A percentile compares a stretch with the other conserved stretches of the same genome.
Conservation (phyloP, 2,113 vertebrate species). For the Menura novaehollandiae region DNA sequence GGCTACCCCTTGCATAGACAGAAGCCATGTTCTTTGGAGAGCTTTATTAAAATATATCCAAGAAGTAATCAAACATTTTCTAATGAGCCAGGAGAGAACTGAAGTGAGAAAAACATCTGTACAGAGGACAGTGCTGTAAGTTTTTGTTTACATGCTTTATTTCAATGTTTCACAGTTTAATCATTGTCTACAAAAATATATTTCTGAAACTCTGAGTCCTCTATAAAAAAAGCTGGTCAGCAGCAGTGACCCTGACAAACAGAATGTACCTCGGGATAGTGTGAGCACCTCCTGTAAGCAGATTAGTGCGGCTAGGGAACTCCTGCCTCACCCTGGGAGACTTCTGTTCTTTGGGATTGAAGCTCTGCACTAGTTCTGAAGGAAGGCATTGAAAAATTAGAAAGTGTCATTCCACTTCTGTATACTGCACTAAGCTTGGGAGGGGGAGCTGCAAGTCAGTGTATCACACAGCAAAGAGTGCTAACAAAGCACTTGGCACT, state of each 20-base stretch:
- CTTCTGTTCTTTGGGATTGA: conserved; percentile 68
- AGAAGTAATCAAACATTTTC: conserved; percentile 69
- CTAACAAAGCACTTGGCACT: conserved; percentile 5
- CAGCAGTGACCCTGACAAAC: conserved; percentile 72
- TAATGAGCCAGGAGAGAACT: conserved; percentile 48
- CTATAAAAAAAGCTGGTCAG: conserved; percentile 77
- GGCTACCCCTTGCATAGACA: conserved; percentile 31
- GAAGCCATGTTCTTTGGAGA: conserved; percentile 54
- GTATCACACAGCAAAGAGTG: background rate
- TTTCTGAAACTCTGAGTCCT: conserved; percentile 76
- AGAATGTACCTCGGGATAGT: conserved; percentile 70
- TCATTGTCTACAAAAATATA: conserved; percentile 78
- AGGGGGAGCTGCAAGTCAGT: background rate
- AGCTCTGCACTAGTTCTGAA: conserved; percentile 49
- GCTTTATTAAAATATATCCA: conserved; percentile 75
- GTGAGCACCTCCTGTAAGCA: conserved; percentile 59
- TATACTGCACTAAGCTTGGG: background rate
- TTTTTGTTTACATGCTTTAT: conserved; percentile 71
- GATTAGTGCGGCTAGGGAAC: conserved; percentile 29
- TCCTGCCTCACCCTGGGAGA: conserved; percentile 51
- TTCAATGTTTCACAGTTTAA: conserved; percentile 76
- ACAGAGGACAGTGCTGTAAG: conserved; percentile 61
- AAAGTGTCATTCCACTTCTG: background rate
- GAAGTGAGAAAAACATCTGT: conserved; percentile 61
- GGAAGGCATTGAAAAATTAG: background rate